These are phyloP conservation scores for Luehdorfia chinensis DNA, from an alignment of 1,140 invertebrate species.

Conservation along the genomic window DNA sequence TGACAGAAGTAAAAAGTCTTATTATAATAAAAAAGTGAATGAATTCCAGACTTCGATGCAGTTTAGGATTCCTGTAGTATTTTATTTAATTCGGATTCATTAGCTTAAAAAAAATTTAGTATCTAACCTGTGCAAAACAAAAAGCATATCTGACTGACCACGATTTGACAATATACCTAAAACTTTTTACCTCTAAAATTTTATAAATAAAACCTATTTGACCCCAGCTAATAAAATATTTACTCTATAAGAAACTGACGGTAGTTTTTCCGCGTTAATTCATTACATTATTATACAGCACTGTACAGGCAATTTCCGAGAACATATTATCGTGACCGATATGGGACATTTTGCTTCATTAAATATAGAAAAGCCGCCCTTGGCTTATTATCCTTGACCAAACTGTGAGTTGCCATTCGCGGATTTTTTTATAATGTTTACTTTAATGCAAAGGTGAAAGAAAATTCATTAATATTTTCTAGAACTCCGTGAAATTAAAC, in stretches of 20 bases:
- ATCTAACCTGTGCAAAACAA: too few relatives aligned
- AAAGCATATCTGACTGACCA: too few relatives aligned
- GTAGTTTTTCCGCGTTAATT: constrained; percentile 4
- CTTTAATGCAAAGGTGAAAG: background rate
- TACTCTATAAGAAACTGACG: background rate
- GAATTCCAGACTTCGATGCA: too few relatives aligned
- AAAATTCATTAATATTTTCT: background rate
- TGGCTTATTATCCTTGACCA: constrained; percentile 17
- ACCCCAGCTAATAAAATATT: constrained; percentile 7
- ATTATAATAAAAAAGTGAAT: too few relatives aligned
- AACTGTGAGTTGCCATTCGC: constrained; percentile 8
- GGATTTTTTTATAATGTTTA: background rate
- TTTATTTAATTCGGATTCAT: too few relatives aligned
- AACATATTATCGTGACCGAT: constrained; percentile 5
- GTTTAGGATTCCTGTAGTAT: too few relatives aligned
- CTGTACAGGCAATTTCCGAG: constrained; percentile 11
- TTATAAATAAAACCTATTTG: too few relatives aligned
- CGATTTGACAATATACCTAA: too few relatives aligned
- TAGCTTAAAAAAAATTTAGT: too few relatives aligned
- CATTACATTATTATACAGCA: constrained; percentile 7
- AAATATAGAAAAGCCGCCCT: constrained; percentile 18
- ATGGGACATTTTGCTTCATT: constrained; percentile 16
- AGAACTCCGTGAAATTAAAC: background rate
- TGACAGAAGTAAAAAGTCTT: too few relatives aligned
- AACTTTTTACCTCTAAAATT: too few relatives aligned